phyloP scores from a whole-genome alignment of 2,797 vertebrate species.

The Cichlasoma orientale region DNA sequence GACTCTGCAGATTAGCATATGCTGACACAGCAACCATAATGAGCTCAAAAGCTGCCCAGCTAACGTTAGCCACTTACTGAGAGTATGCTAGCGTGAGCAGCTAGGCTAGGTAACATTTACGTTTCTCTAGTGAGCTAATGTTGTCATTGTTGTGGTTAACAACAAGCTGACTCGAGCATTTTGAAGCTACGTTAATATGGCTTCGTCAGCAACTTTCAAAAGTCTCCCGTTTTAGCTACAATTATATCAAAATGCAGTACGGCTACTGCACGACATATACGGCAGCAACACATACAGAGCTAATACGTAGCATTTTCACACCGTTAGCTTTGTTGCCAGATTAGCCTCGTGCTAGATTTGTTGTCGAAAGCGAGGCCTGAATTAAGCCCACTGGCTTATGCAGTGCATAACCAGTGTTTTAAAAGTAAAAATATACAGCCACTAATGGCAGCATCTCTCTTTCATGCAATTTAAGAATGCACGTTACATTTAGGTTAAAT shows the following conservation, averaged over 20 bases:
- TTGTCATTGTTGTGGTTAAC: background rate
- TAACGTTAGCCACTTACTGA: slow-evolving; percentile 42
- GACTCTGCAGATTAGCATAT: background rate
- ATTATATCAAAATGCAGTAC: background rate
- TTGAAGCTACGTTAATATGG: accelerated
- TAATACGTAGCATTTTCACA: slow-evolving; percentile 39
- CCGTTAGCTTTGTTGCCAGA: slow-evolving; percentile 66
- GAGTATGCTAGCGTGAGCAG: slow-evolving; percentile 20
- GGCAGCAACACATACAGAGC: background rate
- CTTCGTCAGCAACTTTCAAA: background rate
- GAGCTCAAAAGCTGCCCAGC: slow-evolving; percentile 2
- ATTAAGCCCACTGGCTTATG: slow-evolving; percentile 8
- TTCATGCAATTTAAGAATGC: accelerated
- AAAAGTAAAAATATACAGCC: background rate
- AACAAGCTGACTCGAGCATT: accelerated
- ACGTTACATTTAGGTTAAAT: background rate
- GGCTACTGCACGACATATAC: background rate
- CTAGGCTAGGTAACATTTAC: slow-evolving; percentile 1
- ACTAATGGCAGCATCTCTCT: accelerated
- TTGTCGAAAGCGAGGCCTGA: slow-evolving; percentile 67
- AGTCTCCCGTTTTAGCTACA: accelerated
- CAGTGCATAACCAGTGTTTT: background rate
- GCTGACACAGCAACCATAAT: slow-evolving; percentile 59
- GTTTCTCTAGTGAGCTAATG: background rate
- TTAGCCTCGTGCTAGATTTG: slow-evolving; percentile 70